Conservation (phyloP, 1,140 invertebrate genomes). For the Anthonomus grandis region DNA sequence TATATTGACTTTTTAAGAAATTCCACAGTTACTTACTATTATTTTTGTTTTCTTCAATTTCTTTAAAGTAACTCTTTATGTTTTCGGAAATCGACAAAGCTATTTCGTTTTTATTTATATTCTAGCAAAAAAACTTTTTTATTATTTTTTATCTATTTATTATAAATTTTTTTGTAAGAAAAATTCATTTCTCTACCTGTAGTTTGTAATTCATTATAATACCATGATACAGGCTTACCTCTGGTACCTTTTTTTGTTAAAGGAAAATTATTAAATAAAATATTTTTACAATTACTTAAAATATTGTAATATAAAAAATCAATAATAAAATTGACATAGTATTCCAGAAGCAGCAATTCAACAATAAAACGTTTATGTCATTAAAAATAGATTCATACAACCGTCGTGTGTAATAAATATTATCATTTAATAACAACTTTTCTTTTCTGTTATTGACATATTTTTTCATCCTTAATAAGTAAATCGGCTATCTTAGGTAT, state of each 20-base stretch:
- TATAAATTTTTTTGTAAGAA: background rate
- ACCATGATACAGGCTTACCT: background rate
- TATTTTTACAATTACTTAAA: background rate
- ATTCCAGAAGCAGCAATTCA: background rate
- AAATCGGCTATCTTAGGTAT: background rate
- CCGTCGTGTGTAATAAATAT: no score
- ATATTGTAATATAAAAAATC: background rate
- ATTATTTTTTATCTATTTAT: background rate
- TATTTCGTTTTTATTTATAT: background rate
- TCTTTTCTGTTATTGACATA: background rate
- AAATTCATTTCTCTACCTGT: background rate
- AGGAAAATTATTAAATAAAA: background rate
- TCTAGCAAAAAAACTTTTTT: background rate
- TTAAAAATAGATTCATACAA: background rate
- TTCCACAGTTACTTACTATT: background rate
- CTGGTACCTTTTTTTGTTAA: background rate
- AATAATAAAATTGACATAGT: background rate
- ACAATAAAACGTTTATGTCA: background rate
- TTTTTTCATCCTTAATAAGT: background rate
- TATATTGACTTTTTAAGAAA: background rate
- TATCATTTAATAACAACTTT: background rate
- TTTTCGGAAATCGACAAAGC: background rate
- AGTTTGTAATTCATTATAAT: background rate
- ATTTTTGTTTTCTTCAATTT: background rate
- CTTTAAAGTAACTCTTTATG: background rate